Base-by-base conservation (phyloP, 92 coral and sea anemone genomes). In the Umimayanthus chanpuru region DNA sequence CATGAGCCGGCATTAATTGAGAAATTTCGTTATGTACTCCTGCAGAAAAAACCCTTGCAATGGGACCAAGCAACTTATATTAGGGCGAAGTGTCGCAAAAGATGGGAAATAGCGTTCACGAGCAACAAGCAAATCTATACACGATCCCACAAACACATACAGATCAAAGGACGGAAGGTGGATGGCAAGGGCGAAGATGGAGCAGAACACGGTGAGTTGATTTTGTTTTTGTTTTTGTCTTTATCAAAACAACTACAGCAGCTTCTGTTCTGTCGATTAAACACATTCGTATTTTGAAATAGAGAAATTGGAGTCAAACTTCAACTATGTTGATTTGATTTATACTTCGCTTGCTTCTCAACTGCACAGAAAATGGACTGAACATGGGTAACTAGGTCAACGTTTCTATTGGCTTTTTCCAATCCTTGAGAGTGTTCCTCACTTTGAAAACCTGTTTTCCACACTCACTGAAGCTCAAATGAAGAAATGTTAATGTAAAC, bases 161-260 rank as follows among this genome's bases (percentile, higher is more conserved):
- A 83, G 49, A 83, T 83, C 65, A 68, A 68, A 26, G 87, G 87
- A 41, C 76, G 87, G 53, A 83, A 44, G 23, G 53, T 83, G 11
- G 87, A 67, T 7, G 14, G 66, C 28, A 83, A 83, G 67, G 87
- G 87, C 23, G 41, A 70, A 50, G 87, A 83, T 43, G 87, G 87
- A 4, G 87, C 78, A 1, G 66, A 68, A 10, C 25, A 68, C 16
- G 87, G 87, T 83, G 28, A 30, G 87, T 70, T 38, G 20, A 39
- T 2, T n/a, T 82, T 40, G 8, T 29, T 2, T n/a, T 82, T 40
- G 8, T 29, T 23, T 55, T 73, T 81, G 39, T 72, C 77, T 75
- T 81, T 83, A 65, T 66, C 86, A 81, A n/a, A 80, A n/a, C 86
- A 64, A 21, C 1, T 15, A 21, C 29, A 58, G 55, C 66, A 2